Evolutionary conservation across 2,113 vertebrate genomes (phyloP).

Genomic region (Cavia porcellus): DNA sequence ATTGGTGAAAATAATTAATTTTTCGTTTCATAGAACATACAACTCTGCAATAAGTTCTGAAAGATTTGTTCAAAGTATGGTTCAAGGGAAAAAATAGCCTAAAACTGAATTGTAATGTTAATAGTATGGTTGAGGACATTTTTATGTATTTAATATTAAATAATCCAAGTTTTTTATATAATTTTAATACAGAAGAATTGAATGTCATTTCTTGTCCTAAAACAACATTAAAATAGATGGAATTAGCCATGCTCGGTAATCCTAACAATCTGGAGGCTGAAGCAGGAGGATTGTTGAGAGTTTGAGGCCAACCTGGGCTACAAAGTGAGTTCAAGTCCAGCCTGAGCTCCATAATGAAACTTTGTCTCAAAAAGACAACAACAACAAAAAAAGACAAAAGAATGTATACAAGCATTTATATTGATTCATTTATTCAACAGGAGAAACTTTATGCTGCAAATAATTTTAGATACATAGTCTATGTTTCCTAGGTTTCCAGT

Average conservation of each 20-base stretch:
- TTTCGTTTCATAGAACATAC: constrained; percentile 58
- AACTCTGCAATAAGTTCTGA: constrained; percentile 50
- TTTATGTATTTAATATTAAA: constrained; percentile 29
- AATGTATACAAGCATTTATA: background rate
- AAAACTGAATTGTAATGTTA: constrained; percentile 24
- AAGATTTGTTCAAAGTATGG: constrained; percentile 34
- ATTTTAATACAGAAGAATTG: background rate
- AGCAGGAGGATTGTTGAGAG: no score
- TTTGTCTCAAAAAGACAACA: no score
- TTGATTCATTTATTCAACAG: background rate
- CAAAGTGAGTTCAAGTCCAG: no score
- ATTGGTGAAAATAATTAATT: constrained; percentile 68
- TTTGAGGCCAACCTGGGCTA: no score
- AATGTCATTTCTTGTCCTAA: constrained; percentile 23
- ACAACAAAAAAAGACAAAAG: background rate
- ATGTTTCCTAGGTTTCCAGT: background rate
- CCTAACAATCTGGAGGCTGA: no score
- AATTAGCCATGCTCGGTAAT: background rate
- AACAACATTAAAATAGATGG: background rate
- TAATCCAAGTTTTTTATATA: background rate
- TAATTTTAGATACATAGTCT: background rate
- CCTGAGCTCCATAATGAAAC: no score
- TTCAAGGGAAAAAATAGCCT: background rate
- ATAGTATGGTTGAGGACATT: constrained; percentile 7
- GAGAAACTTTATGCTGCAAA: background rate